Conservation (phyloP, 2,797 vertebrate species). For the Pipistrellus pygmaeus region DNA sequence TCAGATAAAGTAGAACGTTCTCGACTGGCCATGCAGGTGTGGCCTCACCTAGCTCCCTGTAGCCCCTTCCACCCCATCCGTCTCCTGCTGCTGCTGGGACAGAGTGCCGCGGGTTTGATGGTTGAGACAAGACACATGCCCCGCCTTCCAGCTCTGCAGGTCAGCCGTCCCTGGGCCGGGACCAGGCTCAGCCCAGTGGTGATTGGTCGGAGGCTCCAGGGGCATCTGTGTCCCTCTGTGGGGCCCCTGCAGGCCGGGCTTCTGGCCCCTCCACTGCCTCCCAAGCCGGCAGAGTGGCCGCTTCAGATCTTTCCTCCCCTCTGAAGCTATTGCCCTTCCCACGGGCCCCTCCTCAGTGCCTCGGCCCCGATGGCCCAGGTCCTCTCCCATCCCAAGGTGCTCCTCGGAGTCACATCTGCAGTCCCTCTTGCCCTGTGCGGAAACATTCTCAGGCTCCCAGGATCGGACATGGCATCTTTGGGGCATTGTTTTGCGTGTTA, state of each 20-base stretch:
- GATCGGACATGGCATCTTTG: not conserved
- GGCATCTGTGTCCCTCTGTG: not conserved
- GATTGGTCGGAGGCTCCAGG: not conserved
- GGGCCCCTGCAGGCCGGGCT: not conserved
- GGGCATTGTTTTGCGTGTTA: not conserved
- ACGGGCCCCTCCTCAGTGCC: not conserved
- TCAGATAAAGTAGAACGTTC: constrained; percentile 37
- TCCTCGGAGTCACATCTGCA: not conserved
- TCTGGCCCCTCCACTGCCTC: not conserved
- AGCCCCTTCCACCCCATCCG: rapidly evolving
- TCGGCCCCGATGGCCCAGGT: not conserved
- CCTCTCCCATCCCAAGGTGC: not conserved
- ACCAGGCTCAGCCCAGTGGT: not conserved
- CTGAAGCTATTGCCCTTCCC: not conserved
- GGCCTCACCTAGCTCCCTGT: not conserved
- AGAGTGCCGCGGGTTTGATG: not conserved
- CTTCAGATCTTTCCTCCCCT: not conserved
- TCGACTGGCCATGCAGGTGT: not conserved
- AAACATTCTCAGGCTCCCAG: not conserved
- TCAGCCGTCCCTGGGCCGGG: not conserved
- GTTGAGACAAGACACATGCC: not conserved
- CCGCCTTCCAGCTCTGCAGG: not conserved
- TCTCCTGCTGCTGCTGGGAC: not conserved
- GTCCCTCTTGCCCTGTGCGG: not conserved
- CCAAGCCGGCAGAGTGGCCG: not conserved